Conservation (phyloP, 2,888 invertebrate genomes). For the Cyrtodaria siliqua region DNA sequence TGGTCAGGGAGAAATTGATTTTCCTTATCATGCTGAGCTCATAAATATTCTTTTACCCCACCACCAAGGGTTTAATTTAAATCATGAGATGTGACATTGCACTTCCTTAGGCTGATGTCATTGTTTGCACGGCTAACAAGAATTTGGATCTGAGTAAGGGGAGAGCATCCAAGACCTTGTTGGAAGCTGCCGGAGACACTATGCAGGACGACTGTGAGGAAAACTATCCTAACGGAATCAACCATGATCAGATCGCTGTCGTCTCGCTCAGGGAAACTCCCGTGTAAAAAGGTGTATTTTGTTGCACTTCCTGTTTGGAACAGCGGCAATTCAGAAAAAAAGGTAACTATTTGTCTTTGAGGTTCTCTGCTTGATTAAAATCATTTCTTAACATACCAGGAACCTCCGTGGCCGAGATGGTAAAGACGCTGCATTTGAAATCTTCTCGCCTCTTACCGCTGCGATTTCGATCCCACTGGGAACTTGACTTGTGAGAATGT, state of each 20-base stretch:
- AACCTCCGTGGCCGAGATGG: too few species aligned
- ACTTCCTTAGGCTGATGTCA: conserved; percentile 63
- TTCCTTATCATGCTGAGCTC: too few species aligned
- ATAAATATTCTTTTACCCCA: too few species aligned
- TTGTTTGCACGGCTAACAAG: conserved; percentile 61
- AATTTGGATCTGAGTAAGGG: conserved; percentile 60
- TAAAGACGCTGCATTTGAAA: too few species aligned
- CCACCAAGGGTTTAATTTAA: too few species aligned
- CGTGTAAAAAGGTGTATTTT: conserved; percentile 61
- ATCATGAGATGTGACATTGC: too few species aligned
- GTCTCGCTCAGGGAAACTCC: conserved; percentile 52
- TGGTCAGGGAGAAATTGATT: too few species aligned
- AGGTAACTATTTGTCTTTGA: conserved; percentile 36
- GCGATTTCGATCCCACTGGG: too few species aligned
- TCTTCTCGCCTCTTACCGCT: too few species aligned
- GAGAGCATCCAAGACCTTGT: conserved; percentile 53
- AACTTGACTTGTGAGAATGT: too few species aligned
- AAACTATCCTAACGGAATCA: conserved; percentile 57
- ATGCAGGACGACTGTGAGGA: conserved; percentile 55
- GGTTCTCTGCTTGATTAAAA: too few species aligned
- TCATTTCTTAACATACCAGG: too few species aligned
- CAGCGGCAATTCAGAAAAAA: conserved; percentile 28
- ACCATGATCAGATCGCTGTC: conserved; percentile 47
- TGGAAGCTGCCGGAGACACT: conserved; percentile 50
- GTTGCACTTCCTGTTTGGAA: conserved; percentile 55